phyloP scores from a whole-genome alignment of 53 echinoderm and acorn worm species.

The Echinometra lucunter region DNA sequence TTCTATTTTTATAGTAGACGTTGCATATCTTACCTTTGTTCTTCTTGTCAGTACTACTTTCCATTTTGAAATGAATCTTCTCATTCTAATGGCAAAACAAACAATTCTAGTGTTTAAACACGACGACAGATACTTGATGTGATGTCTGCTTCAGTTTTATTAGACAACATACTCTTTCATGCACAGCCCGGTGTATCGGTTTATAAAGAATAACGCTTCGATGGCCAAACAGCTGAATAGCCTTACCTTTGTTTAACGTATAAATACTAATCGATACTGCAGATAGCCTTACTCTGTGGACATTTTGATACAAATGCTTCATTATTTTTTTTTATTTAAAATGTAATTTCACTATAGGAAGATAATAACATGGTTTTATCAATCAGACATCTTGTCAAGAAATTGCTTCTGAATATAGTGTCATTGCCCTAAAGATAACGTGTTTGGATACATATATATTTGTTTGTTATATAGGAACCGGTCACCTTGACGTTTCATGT shows the following conservation, averaged over 20 bases:
- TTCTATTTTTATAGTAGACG: no score
- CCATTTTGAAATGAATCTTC: background rate
- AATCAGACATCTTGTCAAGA: no score
- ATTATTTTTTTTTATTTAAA: no score
- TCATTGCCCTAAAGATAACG: background rate
- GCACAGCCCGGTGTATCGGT: background rate
- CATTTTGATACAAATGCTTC: no score
- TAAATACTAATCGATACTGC: background rate
- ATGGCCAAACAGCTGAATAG: background rate
- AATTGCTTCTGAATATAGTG: no score
- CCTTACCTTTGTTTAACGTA: background rate
- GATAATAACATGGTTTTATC: no score
- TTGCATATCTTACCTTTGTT: conserved; percentile 6
- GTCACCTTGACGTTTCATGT: background rate
- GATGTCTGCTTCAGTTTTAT: background rate
- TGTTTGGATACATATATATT: background rate
- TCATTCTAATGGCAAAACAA: conserved; percentile 1
- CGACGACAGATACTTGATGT: background rate
- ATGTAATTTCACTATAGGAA: no score
- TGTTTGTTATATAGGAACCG: background rate
- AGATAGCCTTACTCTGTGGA: background rate
- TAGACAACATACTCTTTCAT: background rate
- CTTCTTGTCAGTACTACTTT: background rate
- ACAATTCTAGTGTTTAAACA: background rate
- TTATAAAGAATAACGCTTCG: background rate